A percentile compares a stretch with the other conserved stretches of the same genome.
These are phyloP conservation scores for Trichosurus vulpecula DNA, from an alignment of 2,797 vertebrate species.

Conservation along the genomic window DNA sequence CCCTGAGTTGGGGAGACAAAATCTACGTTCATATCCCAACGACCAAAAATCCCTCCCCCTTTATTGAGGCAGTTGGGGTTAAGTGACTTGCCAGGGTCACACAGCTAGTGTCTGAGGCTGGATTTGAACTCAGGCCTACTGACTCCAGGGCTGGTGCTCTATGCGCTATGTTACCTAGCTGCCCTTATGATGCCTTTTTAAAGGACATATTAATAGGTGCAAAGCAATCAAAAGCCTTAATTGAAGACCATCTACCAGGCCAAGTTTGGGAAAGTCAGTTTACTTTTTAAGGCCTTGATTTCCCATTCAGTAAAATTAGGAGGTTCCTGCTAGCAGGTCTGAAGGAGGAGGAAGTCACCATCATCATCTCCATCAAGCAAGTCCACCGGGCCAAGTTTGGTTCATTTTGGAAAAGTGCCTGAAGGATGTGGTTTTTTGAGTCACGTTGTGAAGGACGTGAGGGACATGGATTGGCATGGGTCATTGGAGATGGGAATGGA, in stretches of 20 bases:
- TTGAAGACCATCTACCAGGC: too few relatives aligned
- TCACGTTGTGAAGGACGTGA: background rate
- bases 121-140: too few relatives aligned
- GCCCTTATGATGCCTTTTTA: background rate
- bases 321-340: constrained; percentile 47
- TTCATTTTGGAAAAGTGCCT: background rate
- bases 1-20: background rate
- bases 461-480: background rate
- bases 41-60: background rate
- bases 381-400: background rate
- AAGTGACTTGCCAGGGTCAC: too few relatives aligned
- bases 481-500: background rate
- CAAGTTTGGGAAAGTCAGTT: background rate
- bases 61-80: background rate
- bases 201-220: background rate
- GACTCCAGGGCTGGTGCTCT: too few relatives aligned
- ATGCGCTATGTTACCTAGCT: too few relatives aligned
- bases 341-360: constrained; percentile 40
- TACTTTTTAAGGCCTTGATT: background rate
- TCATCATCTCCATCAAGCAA: too few relatives aligned
- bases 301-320: background rate
- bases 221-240: background rate
- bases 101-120: too few relatives aligned
- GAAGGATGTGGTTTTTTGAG: constrained; percentile 1
- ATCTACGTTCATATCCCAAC: background rate